Conservation (phyloP, 1,140 invertebrate genomes). For the Eulimnadia texana region DNA sequence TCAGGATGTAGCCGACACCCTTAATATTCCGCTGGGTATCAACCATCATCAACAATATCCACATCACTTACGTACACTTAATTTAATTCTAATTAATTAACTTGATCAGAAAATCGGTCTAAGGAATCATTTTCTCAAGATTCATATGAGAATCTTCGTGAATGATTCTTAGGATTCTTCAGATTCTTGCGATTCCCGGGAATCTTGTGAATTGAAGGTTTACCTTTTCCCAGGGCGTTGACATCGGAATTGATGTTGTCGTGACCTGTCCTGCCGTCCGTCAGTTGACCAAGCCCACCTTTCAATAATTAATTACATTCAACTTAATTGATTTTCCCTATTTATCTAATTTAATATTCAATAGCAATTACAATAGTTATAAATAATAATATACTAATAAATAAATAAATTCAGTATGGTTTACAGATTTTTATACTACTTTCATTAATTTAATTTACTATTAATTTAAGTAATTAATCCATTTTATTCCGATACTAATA, state of each 20-base stretch:
- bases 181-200: background rate
- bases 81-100: too few relatives aligned
- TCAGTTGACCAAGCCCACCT: constrained; percentile 76
- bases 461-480: too few relatives aligned
- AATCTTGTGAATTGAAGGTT: constrained; percentile 15
- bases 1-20: too few relatives aligned
- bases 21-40: too few relatives aligned
- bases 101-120: too few relatives aligned
- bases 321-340: background rate
- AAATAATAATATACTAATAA: background rate
- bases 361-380: background rate
- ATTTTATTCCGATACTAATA: too few relatives aligned
- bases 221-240: constrained; percentile 50
- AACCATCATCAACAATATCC: too few relatives aligned
- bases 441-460: too few relatives aligned
- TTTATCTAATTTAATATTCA: background rate
- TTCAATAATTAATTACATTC: constrained; percentile 34
- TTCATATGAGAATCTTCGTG: background rate
- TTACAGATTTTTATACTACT: too few relatives aligned
- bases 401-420: too few relatives aligned
- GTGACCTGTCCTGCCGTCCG: constrained; percentile 66
- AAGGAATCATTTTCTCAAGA: too few relatives aligned
- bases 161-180: background rate
- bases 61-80: too few relatives aligned
- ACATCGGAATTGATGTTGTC: constrained; percentile 40